A percentile compares a stretch with the other conserved stretches of the same genome.
These are phyloP conservation scores for Cydia amplana DNA, from an alignment of 1,140 invertebrate genomes.

Conservation along the genomic window DNA sequence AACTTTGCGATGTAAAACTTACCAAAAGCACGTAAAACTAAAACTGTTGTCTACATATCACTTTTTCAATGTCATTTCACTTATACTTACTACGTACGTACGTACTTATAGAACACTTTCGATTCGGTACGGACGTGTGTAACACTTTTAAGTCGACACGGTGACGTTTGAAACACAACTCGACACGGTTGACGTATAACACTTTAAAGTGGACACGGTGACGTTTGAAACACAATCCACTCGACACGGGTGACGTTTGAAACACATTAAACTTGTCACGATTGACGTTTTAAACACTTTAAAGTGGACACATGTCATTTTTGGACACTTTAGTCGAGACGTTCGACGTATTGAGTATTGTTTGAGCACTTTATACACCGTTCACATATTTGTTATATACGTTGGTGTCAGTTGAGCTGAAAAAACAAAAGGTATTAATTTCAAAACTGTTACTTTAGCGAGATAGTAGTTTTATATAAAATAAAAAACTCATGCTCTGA, in stretches of 20 bases:
- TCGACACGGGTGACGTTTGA: no score
- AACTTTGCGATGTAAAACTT: not conserved
- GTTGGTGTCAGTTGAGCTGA: conserved; percentile 57
- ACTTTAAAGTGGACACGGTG: no score
- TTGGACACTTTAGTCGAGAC: not conserved
- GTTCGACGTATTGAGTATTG: conserved; percentile 48
- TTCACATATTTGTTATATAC: conserved; percentile 58
- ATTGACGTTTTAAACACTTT: no score
- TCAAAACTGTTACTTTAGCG: not conserved
- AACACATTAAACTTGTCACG: no score
- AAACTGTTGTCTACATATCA: not conserved
- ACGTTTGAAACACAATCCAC: no score
- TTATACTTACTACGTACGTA: no score
- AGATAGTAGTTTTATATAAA: no score
- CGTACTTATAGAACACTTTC: not conserved
- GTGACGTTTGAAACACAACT: not conserved
- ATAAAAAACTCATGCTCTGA: no score
- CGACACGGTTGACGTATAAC: no score
- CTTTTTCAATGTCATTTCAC: not conserved
- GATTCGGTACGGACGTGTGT: no score
- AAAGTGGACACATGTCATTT: not conserved
- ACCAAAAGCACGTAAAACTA: not conserved
- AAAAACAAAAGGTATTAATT: conserved; percentile 49
- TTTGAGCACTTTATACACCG: conserved; percentile 57
- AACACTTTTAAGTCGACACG: not conserved